Evolutionary conservation across 2,888 invertebrate species (phyloP), one percentile per base, ranked within the genome.

Genomic region (Electrophaes corylata): DNA sequence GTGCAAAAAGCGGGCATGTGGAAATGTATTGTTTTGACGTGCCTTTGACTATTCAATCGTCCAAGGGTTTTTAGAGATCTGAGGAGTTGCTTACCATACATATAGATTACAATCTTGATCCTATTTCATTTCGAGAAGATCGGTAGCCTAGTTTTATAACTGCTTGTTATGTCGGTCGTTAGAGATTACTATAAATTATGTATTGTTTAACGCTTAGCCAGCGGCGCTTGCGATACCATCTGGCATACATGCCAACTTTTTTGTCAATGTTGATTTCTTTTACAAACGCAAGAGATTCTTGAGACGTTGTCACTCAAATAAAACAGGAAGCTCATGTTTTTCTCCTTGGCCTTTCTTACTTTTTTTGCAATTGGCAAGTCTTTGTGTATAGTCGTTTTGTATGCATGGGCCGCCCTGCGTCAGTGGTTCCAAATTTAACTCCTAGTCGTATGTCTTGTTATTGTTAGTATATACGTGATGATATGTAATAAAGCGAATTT

Each of bases 201-300:
- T 53, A 69, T 76, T 71, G 74, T 75, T 79, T 69, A 69, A 76
- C 72, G 70, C 68, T 68, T 69, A 67, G 65, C 56, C 68, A 71
- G 75, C 76, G 82, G 79, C 81, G 81, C 81, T 81, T 78, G 71
- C 71, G 72, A 65, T 73, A 69, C 69, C 70, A 65, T 73, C 73
- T 65, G 71, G 60, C 66, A 60, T 71, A 73, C 70, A 79, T 90
- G 90, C 91, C 91, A 91, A 88, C 71, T 78, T 71, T 76, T 84
- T 85, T 82, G 74, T 85, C 74, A 76, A 82, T 71, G 81, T 87
- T 86, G 78, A 81, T 75, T 81, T 72, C 71, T 75, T 74, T 80
- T 70, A 81, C 81, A 75, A 79, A 81, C 71, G 72, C 72, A 79
- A 70, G 71, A 76, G 66, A 84, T 78, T 80, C 76, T 78, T 76